A percentile compares a stretch with the other conserved stretches of the same genome.
These are phyloP conservation scores for Paedocypris sp. DNA, from an alignment of 2,113 vertebrate species.

Conservation along the genomic window DNA sequence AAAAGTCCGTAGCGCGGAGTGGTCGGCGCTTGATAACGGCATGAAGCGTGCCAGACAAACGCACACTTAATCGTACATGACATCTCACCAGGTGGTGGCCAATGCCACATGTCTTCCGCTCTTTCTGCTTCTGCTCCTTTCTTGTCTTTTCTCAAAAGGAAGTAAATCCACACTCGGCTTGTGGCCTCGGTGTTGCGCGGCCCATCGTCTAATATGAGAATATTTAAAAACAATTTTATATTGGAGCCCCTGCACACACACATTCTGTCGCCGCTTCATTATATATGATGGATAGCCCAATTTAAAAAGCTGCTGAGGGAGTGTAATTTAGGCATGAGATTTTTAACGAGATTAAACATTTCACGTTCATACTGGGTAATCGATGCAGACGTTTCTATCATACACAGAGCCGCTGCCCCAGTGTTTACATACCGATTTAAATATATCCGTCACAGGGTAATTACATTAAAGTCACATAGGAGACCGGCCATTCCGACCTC, in stretches of 20 bases:
- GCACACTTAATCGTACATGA: conserved; percentile 40
- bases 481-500: conserved; percentile 18
- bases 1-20: conserved; percentile 28
- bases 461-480: conserved; percentile 33
- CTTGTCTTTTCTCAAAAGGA: conserved; percentile 1
- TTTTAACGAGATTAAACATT: conserved; percentile 50
- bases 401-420: conserved; percentile 25
- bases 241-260: conserved; percentile 26
- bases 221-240: conserved; percentile 37
- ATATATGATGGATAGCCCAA: conserved; percentile 86
- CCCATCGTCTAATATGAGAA: conserved; percentile 27
- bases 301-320: conserved; percentile 78
- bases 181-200: no score
- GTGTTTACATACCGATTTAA: conserved; percentile 41
- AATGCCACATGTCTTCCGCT: conserved; percentile 26
- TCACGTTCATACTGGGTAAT: conserved; percentile 40
- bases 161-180: no score
- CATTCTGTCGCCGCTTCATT: conserved; percentile 59
- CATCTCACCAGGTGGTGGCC: conserved; percentile 39
- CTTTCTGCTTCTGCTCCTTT: conserved; percentile 5
- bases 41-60: conserved; percentile 38
- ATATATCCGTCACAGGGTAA: conserved; percentile 37
- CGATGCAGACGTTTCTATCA: conserved; percentile 42
- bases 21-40: conserved; percentile 31
- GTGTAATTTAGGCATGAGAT: conserved; percentile 84